A percentile compares a stretch with the other conserved stretches of the same genome.
Evolutionary conservation across 2,797 vertebrate genomes (phyloP).

Genomic region (Pachyuromys duprasi): DNA sequence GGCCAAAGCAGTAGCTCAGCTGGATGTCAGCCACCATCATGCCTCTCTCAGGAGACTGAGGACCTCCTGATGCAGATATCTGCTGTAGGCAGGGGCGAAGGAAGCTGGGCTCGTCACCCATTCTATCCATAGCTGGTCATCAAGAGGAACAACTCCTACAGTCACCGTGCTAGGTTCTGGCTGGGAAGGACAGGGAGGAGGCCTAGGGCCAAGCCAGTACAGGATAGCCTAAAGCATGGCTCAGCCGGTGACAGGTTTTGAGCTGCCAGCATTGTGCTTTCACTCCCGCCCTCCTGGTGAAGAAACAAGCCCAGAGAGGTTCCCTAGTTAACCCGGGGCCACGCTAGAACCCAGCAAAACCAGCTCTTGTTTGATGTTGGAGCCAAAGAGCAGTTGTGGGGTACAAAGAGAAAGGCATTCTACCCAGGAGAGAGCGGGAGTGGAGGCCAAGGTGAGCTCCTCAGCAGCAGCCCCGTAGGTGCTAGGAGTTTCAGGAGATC

Average conservation of each 20-base stretch:
- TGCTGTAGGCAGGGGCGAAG: neutral
- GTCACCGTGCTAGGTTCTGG: neutral
- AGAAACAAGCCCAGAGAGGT: constrained; percentile 18
- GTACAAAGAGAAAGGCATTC: neutral
- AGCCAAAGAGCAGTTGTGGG: neutral
- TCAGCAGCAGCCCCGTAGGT: accelerated
- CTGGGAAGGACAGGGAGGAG: neutral
- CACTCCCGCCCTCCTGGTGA: neutral
- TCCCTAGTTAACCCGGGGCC: neutral
- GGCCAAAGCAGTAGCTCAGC: neutral
- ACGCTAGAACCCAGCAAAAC: neutral
- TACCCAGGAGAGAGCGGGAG: neutral
- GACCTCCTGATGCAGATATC: neutral
- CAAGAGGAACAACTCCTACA: too few relatives aligned
- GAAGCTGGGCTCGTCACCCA: neutral
- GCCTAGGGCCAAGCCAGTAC: neutral
- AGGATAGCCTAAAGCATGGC: neutral
- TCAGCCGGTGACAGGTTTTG: neutral
- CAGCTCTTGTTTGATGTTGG: neutral
- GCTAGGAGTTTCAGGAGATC: neutral
- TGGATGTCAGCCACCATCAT: neutral
- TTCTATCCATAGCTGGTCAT: neutral
- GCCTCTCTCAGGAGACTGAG: neutral
- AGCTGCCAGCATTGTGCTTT: neutral
- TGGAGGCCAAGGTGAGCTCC: neutral